Evolutionary conservation across 2,888 invertebrate genomes (phyloP).

Genomic region (Schizaphis graminum): DNA sequence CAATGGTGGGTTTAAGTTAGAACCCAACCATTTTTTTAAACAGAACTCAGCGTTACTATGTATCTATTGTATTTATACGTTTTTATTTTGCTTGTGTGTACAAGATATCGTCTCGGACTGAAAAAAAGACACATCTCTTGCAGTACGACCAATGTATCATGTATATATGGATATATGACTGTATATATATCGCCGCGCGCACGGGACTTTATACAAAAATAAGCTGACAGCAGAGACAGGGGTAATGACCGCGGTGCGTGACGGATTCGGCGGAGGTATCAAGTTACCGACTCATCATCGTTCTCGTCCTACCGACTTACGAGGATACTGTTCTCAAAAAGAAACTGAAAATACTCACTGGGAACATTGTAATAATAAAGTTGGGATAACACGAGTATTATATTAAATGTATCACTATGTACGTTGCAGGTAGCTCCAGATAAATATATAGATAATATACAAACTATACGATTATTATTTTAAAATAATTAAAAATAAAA

Average conservation of each 20-base stretch:
- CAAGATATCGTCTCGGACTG: not conserved
- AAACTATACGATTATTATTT: not conserved
- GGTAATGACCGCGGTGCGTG: not conserved
- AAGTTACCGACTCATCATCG: slow-evolving; percentile 2
- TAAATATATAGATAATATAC: not conserved
- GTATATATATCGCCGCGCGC: not conserved
- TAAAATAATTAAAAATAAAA: not conserved
- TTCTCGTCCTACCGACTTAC: not conserved
- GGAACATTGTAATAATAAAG: not conserved
- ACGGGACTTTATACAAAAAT: slow-evolving; percentile 41
- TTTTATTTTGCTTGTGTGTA: not conserved
- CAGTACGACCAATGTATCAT: not conserved
- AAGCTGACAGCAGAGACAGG: not conserved
- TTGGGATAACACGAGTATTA: not conserved
- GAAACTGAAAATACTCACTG: not conserved
- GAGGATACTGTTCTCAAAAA: not conserved
- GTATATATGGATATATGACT: not conserved
- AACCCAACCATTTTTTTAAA: not conserved
- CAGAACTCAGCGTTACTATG: not conserved
- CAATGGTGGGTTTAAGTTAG: not conserved
- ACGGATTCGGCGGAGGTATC: slow-evolving; percentile 42
- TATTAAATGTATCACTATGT: not conserved
- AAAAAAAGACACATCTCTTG: not conserved
- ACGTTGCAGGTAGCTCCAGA: not conserved
- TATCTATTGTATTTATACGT: not conserved